phyloP scores from a whole-genome alignment of 2,888 invertebrate species.

The Linnaemya tessellans region DNA sequence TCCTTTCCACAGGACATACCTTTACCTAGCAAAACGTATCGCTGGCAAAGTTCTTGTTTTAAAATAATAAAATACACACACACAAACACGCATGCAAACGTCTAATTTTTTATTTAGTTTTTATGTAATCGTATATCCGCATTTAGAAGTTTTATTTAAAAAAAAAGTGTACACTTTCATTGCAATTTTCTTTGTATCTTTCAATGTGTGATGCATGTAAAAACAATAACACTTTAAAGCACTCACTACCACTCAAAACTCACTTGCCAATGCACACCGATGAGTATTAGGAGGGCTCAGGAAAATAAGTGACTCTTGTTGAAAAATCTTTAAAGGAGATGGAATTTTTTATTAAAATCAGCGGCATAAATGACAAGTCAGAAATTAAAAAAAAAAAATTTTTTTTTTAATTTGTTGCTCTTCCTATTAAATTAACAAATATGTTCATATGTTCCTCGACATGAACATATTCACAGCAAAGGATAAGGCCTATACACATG shows the following conservation, averaged over 20 bases:
- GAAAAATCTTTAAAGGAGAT: too few relatives aligned
- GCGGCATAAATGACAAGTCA: too few relatives aligned
- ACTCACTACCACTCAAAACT: slow-evolving; percentile 48
- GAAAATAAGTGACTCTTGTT: neutral
- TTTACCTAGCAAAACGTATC: too few relatives aligned
- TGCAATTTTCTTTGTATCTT: neutral
- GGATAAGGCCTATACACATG: neutral
- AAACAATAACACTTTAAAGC: slow-evolving; percentile 61
- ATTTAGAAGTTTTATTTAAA: neutral
- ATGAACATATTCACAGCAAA: neutral
- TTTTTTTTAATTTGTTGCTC: neutral
- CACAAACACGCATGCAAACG: neutral
- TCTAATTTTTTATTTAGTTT: too few relatives aligned
- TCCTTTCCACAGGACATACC: too few relatives aligned
- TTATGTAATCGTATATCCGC: neutral
- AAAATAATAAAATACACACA: too few relatives aligned
- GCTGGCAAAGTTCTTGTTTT: too few relatives aligned
- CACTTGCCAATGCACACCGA: neutral
- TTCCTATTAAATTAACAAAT: neutral
- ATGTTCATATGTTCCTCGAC: neutral
- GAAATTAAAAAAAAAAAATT: neutral
- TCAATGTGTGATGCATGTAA: slow-evolving; percentile 40
- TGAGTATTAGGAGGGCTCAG: neutral
- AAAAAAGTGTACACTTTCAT: slow-evolving; percentile 17
- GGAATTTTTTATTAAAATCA: too few relatives aligned